Evolutionary conservation across 2,888 invertebrate genomes (phyloP).

Genomic region (Clanis bilineata): DNA sequence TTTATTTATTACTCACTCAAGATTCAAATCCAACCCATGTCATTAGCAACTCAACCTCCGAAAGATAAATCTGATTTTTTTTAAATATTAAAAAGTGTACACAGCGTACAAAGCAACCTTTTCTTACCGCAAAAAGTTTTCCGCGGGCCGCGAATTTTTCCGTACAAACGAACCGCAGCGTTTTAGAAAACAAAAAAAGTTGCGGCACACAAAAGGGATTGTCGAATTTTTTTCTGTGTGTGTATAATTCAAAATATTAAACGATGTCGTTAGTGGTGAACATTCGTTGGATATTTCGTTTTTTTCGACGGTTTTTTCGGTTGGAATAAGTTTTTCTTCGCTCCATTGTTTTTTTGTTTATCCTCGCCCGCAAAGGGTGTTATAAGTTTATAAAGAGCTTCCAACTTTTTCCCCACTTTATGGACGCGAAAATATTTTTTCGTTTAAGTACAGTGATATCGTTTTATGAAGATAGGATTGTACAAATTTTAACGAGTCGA

Average conservation of each 20-base stretch:
- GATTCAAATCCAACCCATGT: background rate
- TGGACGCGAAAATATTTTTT: slow-evolving; percentile 6
- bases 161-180: slow-evolving; percentile 75
- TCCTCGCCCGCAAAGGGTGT: slow-evolving; percentile 33
- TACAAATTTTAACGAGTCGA: background rate
- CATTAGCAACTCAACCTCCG: background rate
- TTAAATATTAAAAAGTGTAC: slow-evolving; percentile 20
- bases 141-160: slow-evolving; percentile 63
- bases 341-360: slow-evolving; percentile 30
- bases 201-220: slow-evolving; percentile 68
- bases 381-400: slow-evolving; percentile 14
- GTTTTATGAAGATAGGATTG: background rate
- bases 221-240: slow-evolving; percentile 54
- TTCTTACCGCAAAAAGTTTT: slow-evolving; percentile 80
- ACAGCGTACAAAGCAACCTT: slow-evolving; percentile 67
- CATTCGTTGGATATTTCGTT: slow-evolving; percentile 79
- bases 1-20: background rate
- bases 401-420: slow-evolving; percentile 7
- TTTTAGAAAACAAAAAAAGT: slow-evolving; percentile 53
- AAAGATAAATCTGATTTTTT: slow-evolving; percentile 3
- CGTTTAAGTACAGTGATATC: background rate
- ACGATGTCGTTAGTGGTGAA: slow-evolving; percentile 78
- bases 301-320: slow-evolving; percentile 62
- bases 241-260: slow-evolving; percentile 73
- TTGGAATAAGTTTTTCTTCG: slow-evolving; percentile 29